These are phyloP conservation scores for Rhineura floridana DNA, from an alignment of 2,113 vertebrate genomes.

Conservation along the genomic window DNA sequence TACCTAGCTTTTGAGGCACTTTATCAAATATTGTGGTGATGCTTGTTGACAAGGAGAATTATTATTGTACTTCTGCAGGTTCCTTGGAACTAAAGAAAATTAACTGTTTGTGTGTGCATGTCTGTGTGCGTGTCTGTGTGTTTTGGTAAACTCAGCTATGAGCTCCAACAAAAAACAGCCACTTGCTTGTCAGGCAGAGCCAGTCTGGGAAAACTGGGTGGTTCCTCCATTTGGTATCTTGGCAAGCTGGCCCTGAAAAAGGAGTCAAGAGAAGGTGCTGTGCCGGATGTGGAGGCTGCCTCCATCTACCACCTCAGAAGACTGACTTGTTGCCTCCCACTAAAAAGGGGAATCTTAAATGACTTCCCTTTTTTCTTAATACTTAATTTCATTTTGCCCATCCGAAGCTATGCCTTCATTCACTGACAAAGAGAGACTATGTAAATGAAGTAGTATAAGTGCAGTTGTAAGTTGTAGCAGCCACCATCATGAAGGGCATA, in stretches of 20 bases:
- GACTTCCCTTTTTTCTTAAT: background rate
- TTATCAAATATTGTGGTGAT: too few relatives aligned
- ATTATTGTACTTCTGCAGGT: too few relatives aligned
- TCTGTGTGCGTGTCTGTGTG: too few relatives aligned
- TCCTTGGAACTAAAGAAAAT: too few relatives aligned
- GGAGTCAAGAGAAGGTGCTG: background rate
- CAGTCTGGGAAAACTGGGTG: background rate
- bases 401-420: background rate
- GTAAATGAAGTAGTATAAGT: background rate
- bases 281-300: background rate
- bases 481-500: conserved; percentile 14
- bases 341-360: background rate
- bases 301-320: background rate
- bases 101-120: too few relatives aligned
- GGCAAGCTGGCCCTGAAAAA: background rate
- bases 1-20: too few relatives aligned
- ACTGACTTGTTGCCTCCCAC: background rate
- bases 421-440: too few relatives aligned
- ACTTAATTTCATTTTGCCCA: background rate
- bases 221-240: background rate
- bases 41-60: too few relatives aligned
- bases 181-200: background rate
- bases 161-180: background rate
- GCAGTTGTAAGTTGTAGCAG: background rate
- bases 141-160: background rate